phyloP scores from a whole-genome alignment of 2,113 vertebrate genomes.

The Hemiprocne comata region DNA sequence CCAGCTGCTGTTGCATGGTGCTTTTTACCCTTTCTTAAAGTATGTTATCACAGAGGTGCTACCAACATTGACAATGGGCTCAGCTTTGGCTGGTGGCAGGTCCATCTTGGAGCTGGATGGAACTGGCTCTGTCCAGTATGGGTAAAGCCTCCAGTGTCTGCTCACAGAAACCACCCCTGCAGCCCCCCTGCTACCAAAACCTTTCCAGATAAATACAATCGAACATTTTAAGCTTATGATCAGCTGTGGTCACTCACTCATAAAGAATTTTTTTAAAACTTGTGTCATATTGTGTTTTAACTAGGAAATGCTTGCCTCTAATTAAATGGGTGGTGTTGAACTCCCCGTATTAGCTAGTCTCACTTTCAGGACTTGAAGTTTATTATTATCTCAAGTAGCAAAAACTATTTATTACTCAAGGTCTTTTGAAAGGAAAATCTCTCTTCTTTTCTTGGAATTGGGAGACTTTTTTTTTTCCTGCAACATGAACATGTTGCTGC shows the following conservation, averaged over 20 bases:
- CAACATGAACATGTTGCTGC: background rate
- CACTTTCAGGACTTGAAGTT: background rate
- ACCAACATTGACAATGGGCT: fast-evolving
- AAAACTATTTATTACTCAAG: background rate
- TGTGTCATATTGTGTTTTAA: background rate
- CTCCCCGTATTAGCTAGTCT: background rate
- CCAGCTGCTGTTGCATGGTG: background rate
- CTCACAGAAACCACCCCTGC: background rate
- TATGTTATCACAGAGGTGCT: background rate
- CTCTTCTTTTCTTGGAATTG: background rate
- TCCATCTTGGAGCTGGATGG: background rate
- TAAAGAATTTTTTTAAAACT: background rate
- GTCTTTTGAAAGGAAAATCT: background rate
- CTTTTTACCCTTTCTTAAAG: background rate
- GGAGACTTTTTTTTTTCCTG: background rate
- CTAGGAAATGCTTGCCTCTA: background rate
- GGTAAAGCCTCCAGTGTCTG: background rate
- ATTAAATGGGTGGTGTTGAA: background rate
- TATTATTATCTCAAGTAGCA: background rate
- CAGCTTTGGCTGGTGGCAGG: background rate
- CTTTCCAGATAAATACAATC: background rate
- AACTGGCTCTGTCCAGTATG: background rate
- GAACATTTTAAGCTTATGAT: background rate
- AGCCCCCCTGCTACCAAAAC: background rate
- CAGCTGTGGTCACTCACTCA: background rate